Evolutionary conservation across 1,140 invertebrate species (phyloP).

Genomic region (Conus ventricosus): DNA sequence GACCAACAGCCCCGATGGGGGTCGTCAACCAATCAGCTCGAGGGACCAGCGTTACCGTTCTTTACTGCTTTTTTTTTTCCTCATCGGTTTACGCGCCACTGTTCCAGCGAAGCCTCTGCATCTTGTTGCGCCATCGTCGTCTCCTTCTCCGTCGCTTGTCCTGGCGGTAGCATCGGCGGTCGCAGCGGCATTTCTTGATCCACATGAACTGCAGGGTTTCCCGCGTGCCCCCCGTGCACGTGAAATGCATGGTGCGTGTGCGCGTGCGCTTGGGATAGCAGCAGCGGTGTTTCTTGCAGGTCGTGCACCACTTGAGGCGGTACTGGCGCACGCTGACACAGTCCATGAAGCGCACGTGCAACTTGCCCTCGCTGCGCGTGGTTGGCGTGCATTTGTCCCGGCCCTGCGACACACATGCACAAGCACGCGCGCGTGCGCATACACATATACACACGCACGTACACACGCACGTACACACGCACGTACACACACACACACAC

Average conservation of each 20-base stretch:
- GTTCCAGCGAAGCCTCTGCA: not conserved
- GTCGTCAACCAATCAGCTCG: no score
- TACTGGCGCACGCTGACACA: slow-evolving; percentile 80
- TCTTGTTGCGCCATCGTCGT: not conserved
- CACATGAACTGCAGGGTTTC: slow-evolving; percentile 62
- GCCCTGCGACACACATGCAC: slow-evolving; percentile 75
- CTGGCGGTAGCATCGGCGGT: slow-evolving; percentile 51
- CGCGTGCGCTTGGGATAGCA: slow-evolving; percentile 79
- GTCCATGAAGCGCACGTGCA: slow-evolving; percentile 79
- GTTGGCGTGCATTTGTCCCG: slow-evolving; percentile 82
- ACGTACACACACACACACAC: not conserved
- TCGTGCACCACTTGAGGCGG: slow-evolving; percentile 81
- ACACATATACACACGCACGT: not conserved
- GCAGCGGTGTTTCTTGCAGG: slow-evolving; percentile 77
- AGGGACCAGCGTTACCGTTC: no score
- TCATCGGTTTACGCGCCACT: not conserved
- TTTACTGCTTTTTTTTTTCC: no score
- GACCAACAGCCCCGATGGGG: no score
- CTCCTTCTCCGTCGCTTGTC: slow-evolving; percentile 1
- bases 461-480: no score
- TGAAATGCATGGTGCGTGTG: slow-evolving; percentile 78
- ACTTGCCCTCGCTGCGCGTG: slow-evolving; percentile 75
- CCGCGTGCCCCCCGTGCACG: slow-evolving; percentile 56
- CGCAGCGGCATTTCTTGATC: slow-evolving; percentile 67
- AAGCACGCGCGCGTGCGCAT: not conserved